phyloP scores from a whole-genome alignment of 64 coral and sea anemone genomes.

The Actinia tenebrosa region DNA sequence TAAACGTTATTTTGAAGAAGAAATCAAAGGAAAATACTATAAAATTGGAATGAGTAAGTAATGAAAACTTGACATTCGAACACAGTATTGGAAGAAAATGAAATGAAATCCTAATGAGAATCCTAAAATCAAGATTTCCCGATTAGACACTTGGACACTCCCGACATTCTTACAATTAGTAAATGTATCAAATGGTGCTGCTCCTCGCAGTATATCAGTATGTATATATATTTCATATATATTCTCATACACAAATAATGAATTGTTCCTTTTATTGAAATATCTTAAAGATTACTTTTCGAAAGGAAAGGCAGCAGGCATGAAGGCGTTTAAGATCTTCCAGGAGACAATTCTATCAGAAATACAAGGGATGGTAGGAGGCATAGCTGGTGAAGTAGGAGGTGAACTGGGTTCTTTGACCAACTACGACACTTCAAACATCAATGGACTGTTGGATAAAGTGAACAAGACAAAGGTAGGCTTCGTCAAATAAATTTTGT shows the following conservation, averaged over 20 bases:
- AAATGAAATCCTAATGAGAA: too few relatives aligned
- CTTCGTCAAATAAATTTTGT: background rate
- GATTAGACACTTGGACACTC: too few relatives aligned
- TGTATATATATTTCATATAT: too few relatives aligned
- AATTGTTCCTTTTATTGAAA: too few relatives aligned
- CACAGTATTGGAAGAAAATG: too few relatives aligned
- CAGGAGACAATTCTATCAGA: constrained; percentile 32
- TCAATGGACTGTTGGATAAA: constrained; percentile 55
- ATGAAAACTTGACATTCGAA: background rate
- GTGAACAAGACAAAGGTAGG: constrained; percentile 44
- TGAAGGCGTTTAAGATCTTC: constrained; percentile 31
- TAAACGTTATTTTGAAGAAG: constrained; percentile 29
- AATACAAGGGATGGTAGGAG: constrained; percentile 34
- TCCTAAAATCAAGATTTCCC: too few relatives aligned
- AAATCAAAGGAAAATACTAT: constrained; percentile 60
- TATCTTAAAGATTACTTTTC: background rate
- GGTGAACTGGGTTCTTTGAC: constrained; percentile 52
- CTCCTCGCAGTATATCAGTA: too few relatives aligned
- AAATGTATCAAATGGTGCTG: too few relatives aligned
- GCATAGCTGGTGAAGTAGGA: constrained; percentile 48
- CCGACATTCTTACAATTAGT: too few relatives aligned
- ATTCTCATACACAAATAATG: too few relatives aligned
- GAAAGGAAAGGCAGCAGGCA: constrained; percentile 14
- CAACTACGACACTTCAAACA: constrained; percentile 59
- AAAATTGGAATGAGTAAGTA: constrained; percentile 41